These are phyloP conservation scores for Azemiops feae DNA, from an alignment of 2,113 vertebrate genomes.

Conservation along the genomic window DNA sequence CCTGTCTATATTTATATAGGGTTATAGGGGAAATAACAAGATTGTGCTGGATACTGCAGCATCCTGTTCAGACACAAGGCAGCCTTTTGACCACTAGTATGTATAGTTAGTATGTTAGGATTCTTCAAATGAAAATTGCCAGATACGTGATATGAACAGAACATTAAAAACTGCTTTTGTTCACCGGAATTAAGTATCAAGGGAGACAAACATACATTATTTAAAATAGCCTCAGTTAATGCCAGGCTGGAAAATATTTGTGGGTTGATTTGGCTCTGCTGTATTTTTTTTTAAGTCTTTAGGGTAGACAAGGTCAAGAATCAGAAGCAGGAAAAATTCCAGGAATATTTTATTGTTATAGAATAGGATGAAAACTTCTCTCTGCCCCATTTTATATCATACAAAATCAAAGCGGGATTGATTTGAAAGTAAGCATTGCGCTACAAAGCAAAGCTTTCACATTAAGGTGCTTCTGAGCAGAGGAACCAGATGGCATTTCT, in stretches of 20 bases:
- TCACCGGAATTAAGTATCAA: neutral
- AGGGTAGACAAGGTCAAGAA: neutral
- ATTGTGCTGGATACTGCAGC: neutral
- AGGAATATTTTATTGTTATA: neutral
- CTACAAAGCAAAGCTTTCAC: neutral
- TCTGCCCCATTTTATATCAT: neutral
- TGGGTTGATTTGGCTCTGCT: neutral
- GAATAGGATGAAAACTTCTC: neutral
- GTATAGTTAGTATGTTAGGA: neutral
- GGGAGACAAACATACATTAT: neutral
- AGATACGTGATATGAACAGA: neutral
- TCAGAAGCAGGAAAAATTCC: neutral
- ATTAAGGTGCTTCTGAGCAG: neutral
- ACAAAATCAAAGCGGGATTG: neutral
- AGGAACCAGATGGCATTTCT: neutral
- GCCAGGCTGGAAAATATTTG: neutral
- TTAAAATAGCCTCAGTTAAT: neutral
- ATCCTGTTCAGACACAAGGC: neutral
- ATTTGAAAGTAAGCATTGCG: conserved; percentile 69
- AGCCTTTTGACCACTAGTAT: neutral
- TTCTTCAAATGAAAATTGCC: neutral
- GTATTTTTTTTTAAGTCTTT: neutral
- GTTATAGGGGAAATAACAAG: neutral
- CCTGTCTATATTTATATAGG: neutral
- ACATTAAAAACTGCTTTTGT: neutral